A percentile compares a stretch with the other conserved stretches of the same genome.
Evolutionary conservation across 2,113 vertebrate genomes (phyloP).

Genomic region (Brachyhypopomus gauderio): DNA sequence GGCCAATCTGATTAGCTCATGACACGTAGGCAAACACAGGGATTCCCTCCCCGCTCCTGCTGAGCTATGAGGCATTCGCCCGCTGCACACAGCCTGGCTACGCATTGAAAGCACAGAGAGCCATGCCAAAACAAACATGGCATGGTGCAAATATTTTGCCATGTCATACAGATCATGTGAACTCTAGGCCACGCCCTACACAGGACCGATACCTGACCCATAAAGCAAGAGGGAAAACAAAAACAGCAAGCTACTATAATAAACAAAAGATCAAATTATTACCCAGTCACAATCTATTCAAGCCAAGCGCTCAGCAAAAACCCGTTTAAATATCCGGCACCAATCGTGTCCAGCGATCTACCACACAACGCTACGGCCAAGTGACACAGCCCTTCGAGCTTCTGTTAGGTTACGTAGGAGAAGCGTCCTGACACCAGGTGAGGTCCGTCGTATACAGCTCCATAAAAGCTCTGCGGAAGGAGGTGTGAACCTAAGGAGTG

Average conservation of each 20-base stretch:
- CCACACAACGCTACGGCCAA: not conserved
- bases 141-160: not conserved
- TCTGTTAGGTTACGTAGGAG: not conserved
- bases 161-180: slow-evolving; percentile 3
- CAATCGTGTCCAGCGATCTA: too few species aligned
- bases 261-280: not conserved
- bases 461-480: slow-evolving; percentile 2
- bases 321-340: too few species aligned
- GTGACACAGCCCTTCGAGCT: not conserved
- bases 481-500: slow-evolving; percentile 8
- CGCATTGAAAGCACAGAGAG: not conserved
- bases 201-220: slow-evolving; percentile 1
- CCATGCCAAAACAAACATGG: slow-evolving; percentile 10
- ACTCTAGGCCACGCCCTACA: not conserved
- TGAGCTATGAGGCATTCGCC: slow-evolving; percentile 19
- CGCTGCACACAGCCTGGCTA: not conserved
- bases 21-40: slow-evolving; percentile 61
- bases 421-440: not conserved
- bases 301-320: not conserved
- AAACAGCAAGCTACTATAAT: not conserved
- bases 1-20: slow-evolving; percentile 72
- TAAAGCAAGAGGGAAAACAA: not conserved
- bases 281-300: not conserved
- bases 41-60: slow-evolving; percentile 48
- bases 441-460: not conserved